Base-by-base conservation (phyloP, 2,113 vertebrate genomes). In the Agapornis roseicollis region DNA sequence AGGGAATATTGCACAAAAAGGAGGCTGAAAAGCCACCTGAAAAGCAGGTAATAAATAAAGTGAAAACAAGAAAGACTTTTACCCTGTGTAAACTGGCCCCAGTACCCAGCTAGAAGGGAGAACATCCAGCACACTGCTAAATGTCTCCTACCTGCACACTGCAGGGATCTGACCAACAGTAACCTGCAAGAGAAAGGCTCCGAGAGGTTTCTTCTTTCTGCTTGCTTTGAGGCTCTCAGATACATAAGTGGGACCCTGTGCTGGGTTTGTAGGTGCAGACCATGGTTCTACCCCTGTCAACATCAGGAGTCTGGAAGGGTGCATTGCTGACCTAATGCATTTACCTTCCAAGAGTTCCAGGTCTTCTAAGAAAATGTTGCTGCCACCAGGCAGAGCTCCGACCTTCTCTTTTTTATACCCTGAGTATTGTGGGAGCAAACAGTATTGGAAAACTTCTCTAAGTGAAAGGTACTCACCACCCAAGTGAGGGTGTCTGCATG, bases 121-220 rank as follows among this genome's bases (percentile, higher is more conserved):
- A 71, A 19, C 37, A 16, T 27, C 24, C 37, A 58, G 28, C 27
- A 17, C 17, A 13, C 41, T 63, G 76, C 56, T 50, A 11, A 46
- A n/a, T n/a, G 10, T 29, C 63, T 77, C 39, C 33, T 64, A 0
- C 23, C 3, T 1, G 1, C 37, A 7, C 42, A 0, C 29, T 24
- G 56, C 37, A 52, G 72, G 64, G 25, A 19, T 65, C 66, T 49
- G 52, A 66, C 63, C 4, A 2, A 31, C 91, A 46, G 25, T 31
- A 5, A 65, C 44, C 56, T 70, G 42, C 42, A 20, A 35, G 17
- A 50, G 25, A 65, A 41, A 41, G 17, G 42, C 31, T 2, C 6
- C 70, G 25, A 56, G 39, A 71, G 56, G 58, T 39, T 80, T 52
- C 19, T 61, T 50, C 37, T 19, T 52, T 7, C n/a, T 52, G 17